Conservation (phyloP, 2,797 vertebrate genomes). For the Coregonus sp. region DNA sequence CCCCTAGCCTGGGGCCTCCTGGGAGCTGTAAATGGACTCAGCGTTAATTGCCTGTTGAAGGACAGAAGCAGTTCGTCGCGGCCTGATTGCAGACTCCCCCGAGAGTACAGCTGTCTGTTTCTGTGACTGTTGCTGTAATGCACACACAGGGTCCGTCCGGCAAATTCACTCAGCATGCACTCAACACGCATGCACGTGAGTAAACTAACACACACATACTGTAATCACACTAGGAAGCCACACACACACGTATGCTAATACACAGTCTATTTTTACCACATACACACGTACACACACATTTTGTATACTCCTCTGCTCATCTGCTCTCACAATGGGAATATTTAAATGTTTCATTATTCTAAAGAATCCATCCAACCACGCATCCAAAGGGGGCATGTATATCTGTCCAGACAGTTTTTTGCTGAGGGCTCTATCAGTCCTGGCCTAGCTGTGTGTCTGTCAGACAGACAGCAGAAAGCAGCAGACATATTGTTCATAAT, state of each 20-base stretch:
- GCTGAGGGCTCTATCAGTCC: constrained; percentile 17
- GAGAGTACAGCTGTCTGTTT: constrained; percentile 82
- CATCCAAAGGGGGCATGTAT: not conserved
- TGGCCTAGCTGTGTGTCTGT: no score
- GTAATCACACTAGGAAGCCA: constrained; percentile 4
- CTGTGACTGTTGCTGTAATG: constrained; percentile 79
- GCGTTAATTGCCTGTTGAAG: constrained; percentile 89
- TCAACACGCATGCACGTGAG: constrained; percentile 7
- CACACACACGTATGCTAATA: not conserved
- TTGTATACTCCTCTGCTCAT: not conserved
- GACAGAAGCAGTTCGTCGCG: constrained; percentile 82
- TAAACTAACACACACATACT: constrained; percentile 28
- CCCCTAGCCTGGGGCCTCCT: constrained; percentile 66
- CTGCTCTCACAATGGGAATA: not conserved
- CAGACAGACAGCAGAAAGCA: constrained; percentile 30
- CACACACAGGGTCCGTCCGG: constrained; percentile 67
- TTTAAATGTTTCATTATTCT: not conserved
- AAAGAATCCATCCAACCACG: constrained; percentile 24
- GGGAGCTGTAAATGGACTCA: constrained; percentile 85
- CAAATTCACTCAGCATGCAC: constrained; percentile 57
- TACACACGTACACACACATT: constrained; percentile 3
- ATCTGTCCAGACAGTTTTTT: constrained; percentile 42
- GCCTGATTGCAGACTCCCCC: constrained; percentile 82
- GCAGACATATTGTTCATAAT: constrained; percentile 26
- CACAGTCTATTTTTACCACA: not conserved